Evolutionary conservation across 2,888 invertebrate genomes (phyloP).

Genomic region (Ypsolopha sequella): DNA sequence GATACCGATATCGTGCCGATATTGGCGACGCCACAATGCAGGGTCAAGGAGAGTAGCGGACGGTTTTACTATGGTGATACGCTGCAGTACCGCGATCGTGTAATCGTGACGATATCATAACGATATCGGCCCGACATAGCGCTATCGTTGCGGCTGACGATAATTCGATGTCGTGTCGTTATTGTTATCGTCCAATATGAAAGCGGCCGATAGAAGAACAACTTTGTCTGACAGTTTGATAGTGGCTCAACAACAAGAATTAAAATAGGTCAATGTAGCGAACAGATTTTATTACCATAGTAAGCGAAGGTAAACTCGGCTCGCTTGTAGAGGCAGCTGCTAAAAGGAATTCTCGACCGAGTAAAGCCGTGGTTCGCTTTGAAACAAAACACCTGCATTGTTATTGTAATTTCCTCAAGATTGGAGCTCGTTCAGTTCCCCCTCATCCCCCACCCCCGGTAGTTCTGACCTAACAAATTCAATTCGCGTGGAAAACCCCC

Average conservation of each 20-base stretch:
- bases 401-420: conserved; percentile 1
- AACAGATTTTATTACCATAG: neutral
- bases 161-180: too few species aligned
- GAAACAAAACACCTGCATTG: conserved; percentile 3
- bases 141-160: too few species aligned
- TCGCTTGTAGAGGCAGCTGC: neutral
- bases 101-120: too few species aligned
- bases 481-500: conserved; percentile 18
- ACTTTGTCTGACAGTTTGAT: conserved; percentile 3
- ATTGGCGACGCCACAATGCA: too few species aligned
- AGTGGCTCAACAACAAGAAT: neutral
- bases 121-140: too few species aligned
- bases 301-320: neutral
- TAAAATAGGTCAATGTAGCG: neutral
- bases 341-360: neutral
- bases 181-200: too few species aligned
- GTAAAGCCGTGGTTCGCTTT: neutral
- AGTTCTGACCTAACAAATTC: conserved; percentile 12
- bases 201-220: neutral
- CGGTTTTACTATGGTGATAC: too few species aligned
- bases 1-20: too few species aligned
- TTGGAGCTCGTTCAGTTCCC: neutral
- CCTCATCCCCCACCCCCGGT: neutral
- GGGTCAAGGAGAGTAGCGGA: too few species aligned
- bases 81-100: too few species aligned